These are phyloP conservation scores for Linyphia triangularis DNA, from an alignment of 2,888 invertebrate species.

Conservation along the genomic window DNA sequence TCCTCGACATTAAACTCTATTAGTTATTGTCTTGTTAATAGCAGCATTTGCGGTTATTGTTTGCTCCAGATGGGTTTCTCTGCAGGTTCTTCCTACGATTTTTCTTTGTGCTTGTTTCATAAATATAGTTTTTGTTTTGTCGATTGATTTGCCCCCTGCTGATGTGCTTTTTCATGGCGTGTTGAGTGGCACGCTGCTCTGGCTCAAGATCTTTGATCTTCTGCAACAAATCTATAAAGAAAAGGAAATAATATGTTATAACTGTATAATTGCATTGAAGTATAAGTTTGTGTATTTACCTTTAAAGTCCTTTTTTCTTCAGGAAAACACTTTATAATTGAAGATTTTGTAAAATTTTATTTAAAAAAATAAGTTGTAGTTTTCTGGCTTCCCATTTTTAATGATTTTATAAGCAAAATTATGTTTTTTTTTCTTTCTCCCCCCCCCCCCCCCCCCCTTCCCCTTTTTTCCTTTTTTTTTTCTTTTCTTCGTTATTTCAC, in stretches of 20 bases:
- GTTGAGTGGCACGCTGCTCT: conserved; percentile 30
- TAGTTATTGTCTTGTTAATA: not conserved
- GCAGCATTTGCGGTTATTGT: conserved; percentile 64
- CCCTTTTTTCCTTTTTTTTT: too few species aligned
- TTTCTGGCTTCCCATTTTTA: too few species aligned
- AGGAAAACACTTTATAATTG: not conserved
- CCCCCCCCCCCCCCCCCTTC: too few species aligned
- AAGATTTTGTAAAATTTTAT: not conserved
- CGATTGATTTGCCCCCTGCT: conserved; percentile 48
- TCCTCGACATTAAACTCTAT: not conserved
- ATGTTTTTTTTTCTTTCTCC: too few species aligned
- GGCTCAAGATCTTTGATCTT: conserved; percentile 53
- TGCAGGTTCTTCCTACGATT: conserved; percentile 53
- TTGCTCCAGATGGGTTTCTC: conserved; percentile 63
- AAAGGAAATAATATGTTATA: too few species aligned
- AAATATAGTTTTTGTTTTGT: conserved; percentile 65
- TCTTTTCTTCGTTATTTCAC: too few species aligned
- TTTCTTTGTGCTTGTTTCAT: conserved; percentile 51
- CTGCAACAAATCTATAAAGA: conserved; percentile 17
- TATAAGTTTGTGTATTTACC: too few species aligned
- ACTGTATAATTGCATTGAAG: too few species aligned
- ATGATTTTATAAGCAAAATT: too few species aligned
- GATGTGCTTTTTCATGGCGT: conserved; percentile 21
- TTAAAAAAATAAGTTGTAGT: too few species aligned
- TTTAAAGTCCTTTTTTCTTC: not conserved